Conservation (phyloP, 2,888 invertebrate species). For the Drosophila atripex region DNA sequence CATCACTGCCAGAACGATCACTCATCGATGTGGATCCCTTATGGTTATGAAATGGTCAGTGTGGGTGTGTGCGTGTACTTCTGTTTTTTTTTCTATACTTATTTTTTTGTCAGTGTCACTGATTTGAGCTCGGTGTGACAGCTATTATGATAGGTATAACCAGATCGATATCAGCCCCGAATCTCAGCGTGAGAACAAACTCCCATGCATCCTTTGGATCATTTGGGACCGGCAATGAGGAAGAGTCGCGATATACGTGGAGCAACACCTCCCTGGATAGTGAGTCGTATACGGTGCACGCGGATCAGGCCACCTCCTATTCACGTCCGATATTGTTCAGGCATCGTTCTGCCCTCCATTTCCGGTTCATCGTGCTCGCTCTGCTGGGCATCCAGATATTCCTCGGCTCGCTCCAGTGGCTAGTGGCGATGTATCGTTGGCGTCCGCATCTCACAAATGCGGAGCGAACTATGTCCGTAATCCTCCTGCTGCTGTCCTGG, state of each 20-base stretch:
- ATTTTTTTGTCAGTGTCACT: slow-evolving; percentile 14
- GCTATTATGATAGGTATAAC: slow-evolving; percentile 23
- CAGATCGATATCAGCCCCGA: slow-evolving; percentile 21
- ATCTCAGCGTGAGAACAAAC: slow-evolving; percentile 4
- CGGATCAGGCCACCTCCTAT: slow-evolving; percentile 6
- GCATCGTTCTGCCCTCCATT: not conserved
- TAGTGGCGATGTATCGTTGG: slow-evolving; percentile 52
- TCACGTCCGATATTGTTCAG: not conserved
- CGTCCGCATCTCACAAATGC: slow-evolving; percentile 13
- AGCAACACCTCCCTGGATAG: not conserved
- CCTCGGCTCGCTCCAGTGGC: slow-evolving; percentile 51
- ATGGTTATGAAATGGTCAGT: slow-evolving; percentile 1
- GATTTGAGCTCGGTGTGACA: slow-evolving; percentile 17
- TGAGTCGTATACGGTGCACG: not conserved
- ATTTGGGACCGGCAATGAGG: not conserved
- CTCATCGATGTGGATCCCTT: slow-evolving; percentile 48
- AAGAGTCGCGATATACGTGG: not conserved
- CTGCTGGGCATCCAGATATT: slow-evolving; percentile 42
- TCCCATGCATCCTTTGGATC: not conserved
- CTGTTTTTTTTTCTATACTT: slow-evolving; percentile 8
- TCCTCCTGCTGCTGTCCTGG: slow-evolving; percentile 56
- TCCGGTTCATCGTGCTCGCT: slow-evolving; percentile 47
- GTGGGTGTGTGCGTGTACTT: not conserved
- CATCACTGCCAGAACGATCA: slow-evolving; percentile 21
- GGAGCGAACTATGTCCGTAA: slow-evolving; percentile 41